Evolutionary conservation across 2,888 invertebrate species (phyloP), one percentile per base, ranked within the genome.

Genomic region (Hydrotaea diabolus): DNA sequence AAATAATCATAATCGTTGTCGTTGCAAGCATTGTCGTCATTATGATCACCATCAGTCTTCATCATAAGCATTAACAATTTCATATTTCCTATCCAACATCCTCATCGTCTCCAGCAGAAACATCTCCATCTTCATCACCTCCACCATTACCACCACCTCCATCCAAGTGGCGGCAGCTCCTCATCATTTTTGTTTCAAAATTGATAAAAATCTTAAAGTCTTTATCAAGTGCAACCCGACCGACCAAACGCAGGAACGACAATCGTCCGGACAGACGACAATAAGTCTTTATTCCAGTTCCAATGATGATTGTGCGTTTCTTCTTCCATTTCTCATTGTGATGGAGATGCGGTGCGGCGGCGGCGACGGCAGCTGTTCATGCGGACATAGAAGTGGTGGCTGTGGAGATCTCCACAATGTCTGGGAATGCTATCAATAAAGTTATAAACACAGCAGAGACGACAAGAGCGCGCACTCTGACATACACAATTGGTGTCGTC

Each of bases 181-280:
- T 77, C 74, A 59, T 82, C 79, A 71, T 79, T 69, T 69, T 69
- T 79, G 81, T 85, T 76, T 83, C 73, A 55, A 78, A 43, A 71
- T 43, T 80, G 85, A 85, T 85, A 82, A 82, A 79, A 79, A 85
- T 85, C 85, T 85, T 85, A 69, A 85, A 80, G 85, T 85, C 85
- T 85, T 77, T 82, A 85, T 85, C 85, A 82, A 85, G 82, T 80
- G 82, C 77, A 84, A 71, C 55, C 72, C 36, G n/a, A 53, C 72
- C 72, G 15, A 23, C 26, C 53, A 21, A 46, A 46, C 43, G 23
- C 1, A 55, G 15, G 53, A 36, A 36, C 36, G n/a, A n/a, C 36
- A 8, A 36, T 36, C 36, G 36, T 5, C 36, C 36, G 36, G 2
- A 71, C 53, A 72, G 31, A 21, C 19, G 62, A 39, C 39, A 36